Conservation (phyloP, 1,140 invertebrate genomes). For the Meloidogyne hapla region DNA sequence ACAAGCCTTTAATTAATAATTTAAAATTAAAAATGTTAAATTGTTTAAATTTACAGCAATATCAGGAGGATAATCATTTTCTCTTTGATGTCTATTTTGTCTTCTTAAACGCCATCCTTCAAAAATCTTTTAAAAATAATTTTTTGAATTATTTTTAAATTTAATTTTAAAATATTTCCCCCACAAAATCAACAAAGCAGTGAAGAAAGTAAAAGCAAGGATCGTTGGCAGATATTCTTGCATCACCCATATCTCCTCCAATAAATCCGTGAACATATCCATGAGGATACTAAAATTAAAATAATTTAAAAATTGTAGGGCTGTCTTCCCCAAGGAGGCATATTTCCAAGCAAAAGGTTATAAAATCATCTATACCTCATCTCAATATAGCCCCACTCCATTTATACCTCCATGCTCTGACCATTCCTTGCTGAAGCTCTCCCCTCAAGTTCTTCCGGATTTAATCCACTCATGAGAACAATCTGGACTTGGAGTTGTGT, state of each 20-base stretch:
- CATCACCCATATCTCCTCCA: conserved; percentile 55
- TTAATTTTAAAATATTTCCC: background rate
- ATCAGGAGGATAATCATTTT: conserved; percentile 16
- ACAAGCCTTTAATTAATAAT: conserved; percentile 42
- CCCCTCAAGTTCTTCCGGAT: too few species aligned
- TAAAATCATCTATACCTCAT: too few species aligned
- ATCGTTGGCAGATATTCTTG: conserved; percentile 38
- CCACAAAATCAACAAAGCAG: conserved; percentile 64
- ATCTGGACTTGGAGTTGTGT: too few species aligned
- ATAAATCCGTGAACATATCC: conserved; percentile 58
- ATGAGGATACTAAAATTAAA: conserved; percentile 55
- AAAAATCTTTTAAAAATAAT: conserved; percentile 22
- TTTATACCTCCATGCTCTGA: too few species aligned
- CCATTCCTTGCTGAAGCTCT: too few species aligned
- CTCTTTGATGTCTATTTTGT: conserved; percentile 13
- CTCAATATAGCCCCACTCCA: too few species aligned
- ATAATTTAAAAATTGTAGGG: too few species aligned
- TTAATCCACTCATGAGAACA: too few species aligned
- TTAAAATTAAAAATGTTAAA: conserved; percentile 16
- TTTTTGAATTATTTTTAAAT: too few species aligned
- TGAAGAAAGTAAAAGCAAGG: conserved; percentile 60
- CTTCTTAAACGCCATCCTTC: conserved; percentile 14
- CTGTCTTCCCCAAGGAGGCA: too few species aligned
- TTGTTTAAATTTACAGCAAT: conserved; percentile 6
- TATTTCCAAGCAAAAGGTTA: too few species aligned